Evolutionary conservation across 1,140 invertebrate genomes (phyloP).

Genomic region (Hyphantria cunea): DNA sequence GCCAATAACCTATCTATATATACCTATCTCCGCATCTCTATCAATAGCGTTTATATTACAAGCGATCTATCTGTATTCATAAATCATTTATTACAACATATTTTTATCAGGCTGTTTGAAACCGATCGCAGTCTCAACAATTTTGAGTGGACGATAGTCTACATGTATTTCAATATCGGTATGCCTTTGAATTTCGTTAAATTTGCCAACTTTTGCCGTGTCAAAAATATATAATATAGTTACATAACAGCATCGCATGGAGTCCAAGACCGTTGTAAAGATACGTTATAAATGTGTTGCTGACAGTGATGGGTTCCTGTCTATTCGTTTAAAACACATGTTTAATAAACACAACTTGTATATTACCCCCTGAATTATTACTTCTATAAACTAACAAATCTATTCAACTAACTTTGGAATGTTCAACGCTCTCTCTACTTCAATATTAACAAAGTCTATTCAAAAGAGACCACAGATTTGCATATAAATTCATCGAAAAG

Average conservation of each 20-base stretch:
- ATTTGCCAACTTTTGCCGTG: neutral
- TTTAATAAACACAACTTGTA: no score
- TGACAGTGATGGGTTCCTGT: slow-evolving; percentile 21
- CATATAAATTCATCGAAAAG: slow-evolving; percentile 22
- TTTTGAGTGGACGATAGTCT: neutral
- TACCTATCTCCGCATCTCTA: neutral
- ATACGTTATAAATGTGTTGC: slow-evolving; percentile 17
- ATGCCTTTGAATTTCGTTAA: no score
- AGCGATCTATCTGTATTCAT: slow-evolving; percentile 1
- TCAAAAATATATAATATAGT: slow-evolving; percentile 21
- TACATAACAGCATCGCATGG: slow-evolving; percentile 39
- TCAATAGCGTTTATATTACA: slow-evolving; percentile 1
- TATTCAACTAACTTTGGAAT: slow-evolving; percentile 24
- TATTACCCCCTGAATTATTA: no score
- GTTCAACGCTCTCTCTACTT: slow-evolving; percentile 3
- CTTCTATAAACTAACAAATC: slow-evolving; percentile 13
- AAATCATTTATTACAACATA: neutral
- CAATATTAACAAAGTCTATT: slow-evolving; percentile 6
- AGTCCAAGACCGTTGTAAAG: slow-evolving; percentile 44
- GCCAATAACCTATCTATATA: neutral
- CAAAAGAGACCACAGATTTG: slow-evolving; percentile 3
- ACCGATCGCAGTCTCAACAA: slow-evolving; percentile 6
- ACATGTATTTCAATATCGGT: neutral
- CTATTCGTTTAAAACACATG: no score
- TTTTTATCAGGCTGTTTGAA: neutral